Conservation (phyloP, 1,140 invertebrate genomes). For the Tribolium madens region DNA sequence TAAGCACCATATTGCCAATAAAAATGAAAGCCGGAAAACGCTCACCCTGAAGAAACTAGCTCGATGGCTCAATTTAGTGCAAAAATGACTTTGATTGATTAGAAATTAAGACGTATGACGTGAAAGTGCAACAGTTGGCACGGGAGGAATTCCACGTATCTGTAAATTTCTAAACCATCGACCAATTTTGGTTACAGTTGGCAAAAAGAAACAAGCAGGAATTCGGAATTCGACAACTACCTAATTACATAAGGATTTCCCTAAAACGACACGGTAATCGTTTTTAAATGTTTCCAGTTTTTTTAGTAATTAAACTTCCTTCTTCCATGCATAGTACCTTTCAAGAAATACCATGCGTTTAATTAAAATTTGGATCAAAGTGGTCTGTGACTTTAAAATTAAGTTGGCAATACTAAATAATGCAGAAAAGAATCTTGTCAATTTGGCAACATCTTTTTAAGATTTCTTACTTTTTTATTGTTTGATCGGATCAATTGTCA, state of each 20-base stretch:
- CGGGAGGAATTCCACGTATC: neutral
- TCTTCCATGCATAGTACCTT: no score
- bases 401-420: no score
- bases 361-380: no score
- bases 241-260: neutral
- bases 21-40: neutral
- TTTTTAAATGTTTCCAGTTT: no score
- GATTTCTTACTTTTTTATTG: neutral
- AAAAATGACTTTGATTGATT: neutral
- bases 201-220: neutral
- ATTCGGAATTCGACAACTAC: neutral
- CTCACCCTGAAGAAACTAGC: neutral
- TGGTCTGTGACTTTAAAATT: no score
- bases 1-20: neutral
- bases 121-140: slow-evolving; percentile 26
- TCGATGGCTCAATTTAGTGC: neutral
- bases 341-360: no score
- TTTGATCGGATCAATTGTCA: neutral
- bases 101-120: slow-evolving; percentile 4
- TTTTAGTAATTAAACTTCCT: no score
- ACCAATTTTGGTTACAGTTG: neutral
- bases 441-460: no score
- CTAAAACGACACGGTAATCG: no score
- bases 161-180: neutral
- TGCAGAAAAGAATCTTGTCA: no score